Evolutionary conservation across 1,140 invertebrate species (phyloP), one percentile per base, ranked within the genome.

Genomic region (Tachypleus tridentatus): DNA sequence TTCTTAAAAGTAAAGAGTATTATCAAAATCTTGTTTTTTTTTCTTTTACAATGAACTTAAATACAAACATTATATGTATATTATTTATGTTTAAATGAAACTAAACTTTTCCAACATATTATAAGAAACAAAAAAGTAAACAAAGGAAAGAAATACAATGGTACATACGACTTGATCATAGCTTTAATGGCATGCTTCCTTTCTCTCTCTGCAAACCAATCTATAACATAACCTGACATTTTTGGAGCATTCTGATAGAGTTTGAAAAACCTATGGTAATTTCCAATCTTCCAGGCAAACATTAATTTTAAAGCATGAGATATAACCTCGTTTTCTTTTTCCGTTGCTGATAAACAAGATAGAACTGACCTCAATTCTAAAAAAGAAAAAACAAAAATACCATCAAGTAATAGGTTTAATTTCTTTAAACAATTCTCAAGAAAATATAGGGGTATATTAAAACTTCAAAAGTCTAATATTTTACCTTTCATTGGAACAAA

Each of bases 171-270:
- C 86, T 97, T 98, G 70, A 98, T 85, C 76, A 98, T 89, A 73
- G 82, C 81, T 80, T 91, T 95, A 71, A 98, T 80, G 70, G 93
- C 94, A 71, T 81, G 78, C 79, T 92, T 96, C 74, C 95, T 81
- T 76, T 96, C 93, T 74, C 94, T 81, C 59, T 93, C 87, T 73
- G 93, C 84, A 82, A 98, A 97, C 93, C 93, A 97, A 78, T 98
- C 93, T 78, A 98, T 91, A 60, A 99, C 82, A 79, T 91, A 96
- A 49, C 88, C 88, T n/a, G 91, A 86, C 95, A 98, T 98, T 75
- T 89, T 83, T 7, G 96, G 96, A 47, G 95, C 87, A 59, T 76
- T 76, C 67, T 82, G 82, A 78, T 97, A 97, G 58, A 98, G 79
- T 72, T 86, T 82, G 82, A 98, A 98, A 77, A 98, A 90, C 76